These are phyloP conservation scores for Drosophila kurseongensis DNA, from an alignment of 1,140 invertebrate species.

Conservation along the genomic window DNA sequence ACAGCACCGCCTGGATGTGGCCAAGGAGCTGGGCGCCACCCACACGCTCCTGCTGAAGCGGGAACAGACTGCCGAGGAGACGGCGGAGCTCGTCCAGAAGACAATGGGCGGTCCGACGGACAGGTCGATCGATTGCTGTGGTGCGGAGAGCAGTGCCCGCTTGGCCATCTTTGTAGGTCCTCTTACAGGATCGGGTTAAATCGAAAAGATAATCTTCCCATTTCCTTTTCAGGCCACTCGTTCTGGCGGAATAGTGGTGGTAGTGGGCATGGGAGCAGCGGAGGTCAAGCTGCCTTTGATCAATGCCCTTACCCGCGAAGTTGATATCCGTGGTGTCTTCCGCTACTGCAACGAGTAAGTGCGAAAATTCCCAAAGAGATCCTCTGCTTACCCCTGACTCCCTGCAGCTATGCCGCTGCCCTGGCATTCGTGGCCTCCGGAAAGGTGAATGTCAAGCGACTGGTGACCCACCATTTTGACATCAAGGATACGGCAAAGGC, in stretches of 20 bases:
- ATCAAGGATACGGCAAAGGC: conserved; percentile 94
- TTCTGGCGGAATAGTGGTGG: conserved; percentile 91
- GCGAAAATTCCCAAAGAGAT: not conserved
- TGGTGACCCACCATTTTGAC: conserved; percentile 96
- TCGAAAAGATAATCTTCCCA: not conserved
- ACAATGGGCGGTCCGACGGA: conserved; percentile 89
- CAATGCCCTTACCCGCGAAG: conserved; percentile 91
- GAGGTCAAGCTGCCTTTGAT: conserved; percentile 93
- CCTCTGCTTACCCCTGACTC: not conserved
- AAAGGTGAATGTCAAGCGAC: conserved; percentile 89
- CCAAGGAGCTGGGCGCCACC: conserved; percentile 93
- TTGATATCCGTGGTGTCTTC: conserved; percentile 96
- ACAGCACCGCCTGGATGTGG: conserved; percentile 90
- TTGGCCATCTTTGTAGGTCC: conserved; percentile 87
- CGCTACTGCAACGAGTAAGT: conserved; percentile 93
- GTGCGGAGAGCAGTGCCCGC: conserved; percentile 91
- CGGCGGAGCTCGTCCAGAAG: conserved; percentile 87
- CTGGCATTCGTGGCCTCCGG: conserved; percentile 5
- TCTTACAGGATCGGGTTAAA: not conserved
- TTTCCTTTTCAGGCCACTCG: conserved; percentile 89
- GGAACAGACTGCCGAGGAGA: conserved; percentile 86
- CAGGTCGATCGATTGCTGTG: conserved; percentile 94
- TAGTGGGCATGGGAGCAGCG: conserved; percentile 93
- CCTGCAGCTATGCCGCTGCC: conserved; percentile 3
- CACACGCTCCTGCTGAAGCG: conserved; percentile 87